Conservation (phyloP, 1,140 invertebrate species). For the Drosophila bipectinata region DNA sequence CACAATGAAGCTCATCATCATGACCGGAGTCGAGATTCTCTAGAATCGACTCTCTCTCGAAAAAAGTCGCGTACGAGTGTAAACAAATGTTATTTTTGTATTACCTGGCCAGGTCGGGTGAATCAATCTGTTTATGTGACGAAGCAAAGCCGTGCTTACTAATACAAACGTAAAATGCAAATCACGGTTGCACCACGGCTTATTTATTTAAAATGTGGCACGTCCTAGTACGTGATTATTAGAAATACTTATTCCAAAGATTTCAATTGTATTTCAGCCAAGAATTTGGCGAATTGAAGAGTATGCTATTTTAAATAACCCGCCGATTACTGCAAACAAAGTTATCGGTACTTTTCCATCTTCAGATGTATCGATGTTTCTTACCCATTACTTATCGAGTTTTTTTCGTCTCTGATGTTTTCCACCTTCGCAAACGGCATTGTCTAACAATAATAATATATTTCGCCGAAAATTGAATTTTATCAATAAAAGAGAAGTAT, state of each 20-base stretch:
- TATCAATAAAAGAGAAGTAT: slow-evolving; percentile 26
- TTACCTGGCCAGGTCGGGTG: slow-evolving; percentile 8
- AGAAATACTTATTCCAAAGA: neutral
- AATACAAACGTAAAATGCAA: slow-evolving; percentile 11
- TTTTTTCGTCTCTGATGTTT: neutral
- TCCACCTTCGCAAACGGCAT: slow-evolving; percentile 12
- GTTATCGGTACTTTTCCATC: no score
- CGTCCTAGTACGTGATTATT: neutral
- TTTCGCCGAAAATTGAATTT: neutral
- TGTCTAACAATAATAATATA: slow-evolving; percentile 8
- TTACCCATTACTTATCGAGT: neutral
- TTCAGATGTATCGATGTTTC: no score
- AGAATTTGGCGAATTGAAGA: neutral
- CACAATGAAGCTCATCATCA: slow-evolving; percentile 26
- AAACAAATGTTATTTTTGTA: slow-evolving; percentile 35
- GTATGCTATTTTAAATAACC: neutral
- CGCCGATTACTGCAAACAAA: neutral
- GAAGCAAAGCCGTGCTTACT: neutral
- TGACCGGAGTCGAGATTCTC: slow-evolving; percentile 11
- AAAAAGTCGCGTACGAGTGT: slow-evolving; percentile 14
- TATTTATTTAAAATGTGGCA: neutral
- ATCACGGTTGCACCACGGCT: neutral
- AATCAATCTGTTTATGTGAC: slow-evolving; percentile 23
- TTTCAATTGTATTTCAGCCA: neutral
- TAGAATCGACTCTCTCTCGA: slow-evolving; percentile 7